These are phyloP conservation scores for Muschampia plurimacula DNA, from an alignment of 2,888 invertebrate genomes.

Conservation along the genomic window DNA sequence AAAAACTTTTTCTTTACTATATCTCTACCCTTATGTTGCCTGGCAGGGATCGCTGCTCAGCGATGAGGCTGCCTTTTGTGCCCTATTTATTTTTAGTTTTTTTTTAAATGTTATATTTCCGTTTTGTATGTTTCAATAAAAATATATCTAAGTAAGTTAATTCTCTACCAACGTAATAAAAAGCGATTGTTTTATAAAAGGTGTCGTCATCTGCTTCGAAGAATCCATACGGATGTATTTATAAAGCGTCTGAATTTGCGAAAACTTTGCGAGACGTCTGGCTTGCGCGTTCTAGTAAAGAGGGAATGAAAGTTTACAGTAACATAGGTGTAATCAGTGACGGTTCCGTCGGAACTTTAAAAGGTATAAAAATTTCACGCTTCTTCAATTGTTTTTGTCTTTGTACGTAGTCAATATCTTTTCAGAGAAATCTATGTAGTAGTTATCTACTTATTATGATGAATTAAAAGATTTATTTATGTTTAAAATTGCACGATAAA, in stretches of 20 bases:
- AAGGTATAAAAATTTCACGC: slow-evolving; percentile 57
- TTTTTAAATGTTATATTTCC: too few relatives aligned
- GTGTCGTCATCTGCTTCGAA: slow-evolving; percentile 52
- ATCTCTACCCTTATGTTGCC: too few relatives aligned
- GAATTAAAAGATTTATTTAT: neutral
- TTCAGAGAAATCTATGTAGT: too few relatives aligned
- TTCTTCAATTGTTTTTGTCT: neutral
- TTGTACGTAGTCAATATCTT: too few relatives aligned
- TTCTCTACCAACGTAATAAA: neutral
- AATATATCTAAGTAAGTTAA: too few relatives aligned
- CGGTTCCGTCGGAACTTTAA: slow-evolving; percentile 69
- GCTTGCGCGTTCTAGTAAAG: slow-evolving; percentile 53
- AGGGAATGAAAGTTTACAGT: slow-evolving; percentile 50
- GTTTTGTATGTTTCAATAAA: too few relatives aligned
- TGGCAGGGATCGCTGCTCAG: too few relatives aligned
- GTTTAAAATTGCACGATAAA: too few relatives aligned
- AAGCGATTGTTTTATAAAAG: slow-evolving; percentile 45
- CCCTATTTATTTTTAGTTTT: too few relatives aligned
- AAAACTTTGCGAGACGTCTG: slow-evolving; percentile 64
- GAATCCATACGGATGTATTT: slow-evolving; percentile 72
- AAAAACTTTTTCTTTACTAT: too few relatives aligned
- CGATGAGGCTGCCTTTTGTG: too few relatives aligned
- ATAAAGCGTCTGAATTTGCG: slow-evolving; percentile 61
- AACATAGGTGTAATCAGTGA: slow-evolving; percentile 74
- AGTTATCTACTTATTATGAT: neutral